Conservation (phyloP, 2,113 vertebrate genomes). For the Corapipo altera region DNA sequence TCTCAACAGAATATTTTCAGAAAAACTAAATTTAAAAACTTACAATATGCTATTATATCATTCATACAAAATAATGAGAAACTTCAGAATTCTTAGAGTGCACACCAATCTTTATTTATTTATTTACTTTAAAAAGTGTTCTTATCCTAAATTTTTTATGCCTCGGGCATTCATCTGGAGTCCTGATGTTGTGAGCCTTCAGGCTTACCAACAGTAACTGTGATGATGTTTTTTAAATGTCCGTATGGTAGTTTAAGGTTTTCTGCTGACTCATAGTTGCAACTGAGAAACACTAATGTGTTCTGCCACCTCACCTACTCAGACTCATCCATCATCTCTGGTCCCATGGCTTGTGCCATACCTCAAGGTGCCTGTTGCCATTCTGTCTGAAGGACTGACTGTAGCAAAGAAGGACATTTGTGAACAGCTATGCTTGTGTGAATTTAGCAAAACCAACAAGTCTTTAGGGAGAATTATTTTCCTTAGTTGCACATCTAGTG, state of each 20-base stretch:
- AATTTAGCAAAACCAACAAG: background rate
- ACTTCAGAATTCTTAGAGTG: background rate
- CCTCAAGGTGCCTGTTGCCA: background rate
- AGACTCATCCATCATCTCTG: background rate
- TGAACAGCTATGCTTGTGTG: fast-evolving
- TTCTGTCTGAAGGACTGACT: background rate
- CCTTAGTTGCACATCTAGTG: background rate
- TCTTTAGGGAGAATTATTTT: background rate
- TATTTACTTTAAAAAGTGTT: background rate
- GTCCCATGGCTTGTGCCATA: background rate
- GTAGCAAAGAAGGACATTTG: background rate
- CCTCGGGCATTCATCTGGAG: background rate
- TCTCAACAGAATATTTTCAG: background rate
- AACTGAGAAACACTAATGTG: background rate
- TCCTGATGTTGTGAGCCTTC: background rate
- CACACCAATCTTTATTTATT: background rate
- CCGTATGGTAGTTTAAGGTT: background rate
- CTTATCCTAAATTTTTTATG: background rate
- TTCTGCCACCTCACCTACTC: background rate
- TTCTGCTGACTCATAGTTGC: constrained; percentile 17
- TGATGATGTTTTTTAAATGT: background rate
- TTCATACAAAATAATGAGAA: background rate
- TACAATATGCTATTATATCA: background rate
- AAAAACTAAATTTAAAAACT: background rate
- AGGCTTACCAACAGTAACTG: background rate